Evolutionary conservation across 1,140 invertebrate species (phyloP), one percentile per base, ranked within the genome.

Genomic region (Cecropterus lyciades): DNA sequence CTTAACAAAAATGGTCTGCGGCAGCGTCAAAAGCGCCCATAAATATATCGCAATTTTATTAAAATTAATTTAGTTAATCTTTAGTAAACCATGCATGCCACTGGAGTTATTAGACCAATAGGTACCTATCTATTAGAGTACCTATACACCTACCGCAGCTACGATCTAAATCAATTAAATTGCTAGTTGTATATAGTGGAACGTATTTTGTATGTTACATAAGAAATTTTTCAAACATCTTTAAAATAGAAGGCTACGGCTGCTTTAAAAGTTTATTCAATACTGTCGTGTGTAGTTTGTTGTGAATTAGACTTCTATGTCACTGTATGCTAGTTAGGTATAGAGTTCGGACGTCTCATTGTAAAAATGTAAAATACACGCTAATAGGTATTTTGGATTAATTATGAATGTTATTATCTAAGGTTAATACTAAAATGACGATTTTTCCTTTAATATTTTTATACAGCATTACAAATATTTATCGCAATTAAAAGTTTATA

Each of bases 401-500:
- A 87, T 79, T 88, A 85, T 88, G 77, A 85, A 87, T 86, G 85
- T 89, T 89, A 86, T 79, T 72, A 80, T 77, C 82, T 84, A 86
- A 85, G 79, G 72, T 76, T 87, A 84, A 86, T 87, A 82, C 74
- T 84, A 83, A 84, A 85, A 80, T 82, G 81, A 89, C 81, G 80
- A 89, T 86, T 88, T 88, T 91, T 90, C 77, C 89, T 91, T 90
- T 90, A 91, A 87, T 91, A 90, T 91, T 90, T 91, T 91, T 90
- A 89, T 91, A 91, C 89, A 89, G 86, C 87, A 89, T 91, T 84
- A 89, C 83, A 85, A 80, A 86, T 91, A 91, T 88, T 84, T 87
- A 89, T 83, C 86, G 89, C 89, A 91, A 91, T 91, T 89, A 89
- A 91, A 89, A 91, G 85, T 91, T 89, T 89, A 89, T 88, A 89